Percentiles rank a stretch among this genome's conserved stretches.
Evolutionary conservation across 92 coral and sea anemone genomes (phyloP).

Genomic region (Palythoa grandiflora): DNA sequence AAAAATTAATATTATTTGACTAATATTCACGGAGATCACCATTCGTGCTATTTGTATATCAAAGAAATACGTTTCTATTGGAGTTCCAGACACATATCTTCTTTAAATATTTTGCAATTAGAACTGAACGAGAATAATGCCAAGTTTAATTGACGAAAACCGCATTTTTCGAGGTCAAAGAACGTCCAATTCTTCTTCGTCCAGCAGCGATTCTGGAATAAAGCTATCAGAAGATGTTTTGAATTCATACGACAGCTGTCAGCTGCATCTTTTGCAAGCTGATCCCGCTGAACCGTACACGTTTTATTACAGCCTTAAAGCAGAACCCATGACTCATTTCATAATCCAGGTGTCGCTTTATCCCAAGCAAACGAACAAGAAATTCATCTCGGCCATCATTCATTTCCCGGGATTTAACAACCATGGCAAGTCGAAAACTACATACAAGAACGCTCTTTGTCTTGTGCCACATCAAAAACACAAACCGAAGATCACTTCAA

Average conservation of each 20-base stretch:
- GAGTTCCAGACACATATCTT: background rate
- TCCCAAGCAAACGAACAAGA: conserved; percentile 67
- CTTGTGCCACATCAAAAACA: conserved; percentile 74
- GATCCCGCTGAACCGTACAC: conserved; percentile 72
- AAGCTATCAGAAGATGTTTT: conserved; percentile 43
- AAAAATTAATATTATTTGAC: conserved; percentile 1
- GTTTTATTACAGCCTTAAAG: conserved; percentile 69
- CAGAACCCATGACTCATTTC: conserved; percentile 55
- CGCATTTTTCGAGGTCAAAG: conserved; percentile 18
- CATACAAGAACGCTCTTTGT: conserved; percentile 68
- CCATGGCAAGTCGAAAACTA: conserved; percentile 55
- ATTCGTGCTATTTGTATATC: background rate
- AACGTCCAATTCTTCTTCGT: conserved; percentile 30
- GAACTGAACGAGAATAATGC: background rate
- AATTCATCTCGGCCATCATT: conserved; percentile 70
- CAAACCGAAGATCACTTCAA: conserved; percentile 41
- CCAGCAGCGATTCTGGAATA: conserved; percentile 46
- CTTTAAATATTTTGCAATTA: conserved; percentile 31
- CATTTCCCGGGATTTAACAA: conserved; percentile 76
- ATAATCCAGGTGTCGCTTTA: conserved; percentile 73
- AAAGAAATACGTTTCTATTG: background rate
- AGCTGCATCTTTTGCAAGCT: conserved; percentile 21
- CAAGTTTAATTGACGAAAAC: conserved; percentile 4
- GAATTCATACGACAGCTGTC: conserved; percentile 70
- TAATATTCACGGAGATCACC: conserved; percentile 23